Evolutionary conservation across 2,888 invertebrate species (phyloP), one percentile per base, ranked within the genome.

Genomic region (Polylopha cassiicola): DNA sequence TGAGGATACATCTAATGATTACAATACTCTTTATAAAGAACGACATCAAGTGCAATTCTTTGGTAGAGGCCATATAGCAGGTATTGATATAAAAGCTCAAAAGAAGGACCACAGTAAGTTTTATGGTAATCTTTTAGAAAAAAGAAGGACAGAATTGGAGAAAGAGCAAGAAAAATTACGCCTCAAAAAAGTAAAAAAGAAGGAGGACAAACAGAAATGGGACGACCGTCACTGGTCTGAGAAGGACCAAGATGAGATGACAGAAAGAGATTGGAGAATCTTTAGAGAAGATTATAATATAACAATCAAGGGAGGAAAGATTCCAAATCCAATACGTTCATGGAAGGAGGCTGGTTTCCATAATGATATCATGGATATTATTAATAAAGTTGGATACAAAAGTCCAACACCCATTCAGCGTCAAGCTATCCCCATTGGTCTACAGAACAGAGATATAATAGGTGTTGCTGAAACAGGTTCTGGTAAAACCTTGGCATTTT

Each of bases 181-280:
- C 14, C 80, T 98, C 43, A 97, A 96, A 66, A 97, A 97, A 71
- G 93, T 97, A 0, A 94, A 95, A 56, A 92, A 93, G 61, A 95
- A 95, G 73, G 99, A 99, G 82, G 99, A 98, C 51, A 99, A 99
- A 79, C 97, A 98, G 66, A 94, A 96, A 63, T 99, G 97, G 95
- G 99, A 99, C 75, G 99, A 99, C 71, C 90, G 99, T 3, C 99
- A 99, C 74, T 99, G 99, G 99, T 94, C 95, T 2, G 98, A 99
- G 63, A 99, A 99, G 72, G 91, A 91, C 5, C 81, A 92, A 0
- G 91, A 92, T 33, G 98, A 99, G 76, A 99, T 99, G 99, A 96
- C 95, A 0, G 99, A 99, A 73, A 89, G 99, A 58, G 99, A 99
- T 86, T 99, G 99, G 99, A 91, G 99, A 74, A 99, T 99, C 61